Evolutionary conservation across 2,113 vertebrate genomes (phyloP).

Genomic region (Ascaphus truei): DNA sequence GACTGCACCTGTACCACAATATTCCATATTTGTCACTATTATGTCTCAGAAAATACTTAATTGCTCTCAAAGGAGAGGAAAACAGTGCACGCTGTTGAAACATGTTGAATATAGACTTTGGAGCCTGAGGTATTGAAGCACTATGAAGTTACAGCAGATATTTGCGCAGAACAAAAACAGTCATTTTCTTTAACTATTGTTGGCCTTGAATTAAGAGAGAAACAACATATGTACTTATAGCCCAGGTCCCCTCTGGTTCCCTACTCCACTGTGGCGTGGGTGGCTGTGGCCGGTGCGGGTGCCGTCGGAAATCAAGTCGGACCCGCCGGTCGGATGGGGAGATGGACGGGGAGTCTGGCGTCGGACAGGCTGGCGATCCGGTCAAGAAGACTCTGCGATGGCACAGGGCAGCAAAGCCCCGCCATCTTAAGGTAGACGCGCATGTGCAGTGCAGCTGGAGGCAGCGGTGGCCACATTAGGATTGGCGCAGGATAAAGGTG

Average conservation of each 20-base stretch:
- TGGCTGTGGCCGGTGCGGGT: background rate
- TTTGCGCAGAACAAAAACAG: background rate
- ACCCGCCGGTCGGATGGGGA: background rate
- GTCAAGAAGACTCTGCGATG: background rate
- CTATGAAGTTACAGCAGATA: background rate
- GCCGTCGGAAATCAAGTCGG: background rate
- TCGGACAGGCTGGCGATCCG: background rate
- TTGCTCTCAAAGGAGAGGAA: constrained; percentile 39
- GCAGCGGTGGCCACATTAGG: too few relatives aligned
- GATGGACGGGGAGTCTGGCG: background rate
- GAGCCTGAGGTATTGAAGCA: constrained; percentile 26
- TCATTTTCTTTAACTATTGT: background rate
- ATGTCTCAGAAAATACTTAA: constrained; percentile 38
- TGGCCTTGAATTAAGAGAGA: background rate
- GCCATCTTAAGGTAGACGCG: too few relatives aligned
- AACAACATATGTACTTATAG: background rate
- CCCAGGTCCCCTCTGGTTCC: too few relatives aligned
- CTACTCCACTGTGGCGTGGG: background rate
- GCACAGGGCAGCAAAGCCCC: too few relatives aligned
- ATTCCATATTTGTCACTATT: constrained; percentile 22
- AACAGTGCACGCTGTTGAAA: constrained; percentile 1
- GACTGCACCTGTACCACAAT: background rate
- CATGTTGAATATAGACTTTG: constrained; percentile 30
- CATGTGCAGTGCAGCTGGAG: too few relatives aligned
- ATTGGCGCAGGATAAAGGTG: too few relatives aligned